These are phyloP conservation scores for Axinella damicornis DNA, from an alignment of 37 sponge, comb jelly and placozoan genomes.

Conservation along the genomic window DNA sequence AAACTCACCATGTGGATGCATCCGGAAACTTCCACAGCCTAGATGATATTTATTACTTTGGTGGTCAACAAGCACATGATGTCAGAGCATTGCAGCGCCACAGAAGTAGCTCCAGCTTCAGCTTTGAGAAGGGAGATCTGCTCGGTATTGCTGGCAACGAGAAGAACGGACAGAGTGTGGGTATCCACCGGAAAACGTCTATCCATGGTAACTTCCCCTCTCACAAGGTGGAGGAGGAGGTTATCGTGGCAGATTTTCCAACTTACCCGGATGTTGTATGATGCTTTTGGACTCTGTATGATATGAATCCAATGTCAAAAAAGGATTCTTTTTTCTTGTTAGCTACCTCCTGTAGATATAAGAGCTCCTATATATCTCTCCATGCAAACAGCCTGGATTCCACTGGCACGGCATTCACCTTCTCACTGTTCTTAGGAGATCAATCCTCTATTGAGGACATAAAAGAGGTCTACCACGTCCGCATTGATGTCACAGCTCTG, in stretches of 20 bases:
- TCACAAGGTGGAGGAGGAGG: conserved; percentile 79
- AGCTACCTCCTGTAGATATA: no score
- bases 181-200: conserved; percentile 19
- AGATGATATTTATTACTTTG: conserved; percentile 91
- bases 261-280: conserved; percentile 46
- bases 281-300: not conserved
- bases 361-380: no score
- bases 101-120: conserved; percentile 11
- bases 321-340: no score
- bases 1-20: conserved; percentile 80
- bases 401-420: no score
- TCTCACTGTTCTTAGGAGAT: no score
- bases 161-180: conserved; percentile 73
- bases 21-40: conserved; percentile 72
- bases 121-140: conserved; percentile 66
- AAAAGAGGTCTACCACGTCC: no score
- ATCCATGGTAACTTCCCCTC: conserved; percentile 63
- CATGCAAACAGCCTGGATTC: no score
- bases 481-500: no score
- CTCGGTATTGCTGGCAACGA: conserved; percentile 82
- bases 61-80: conserved; percentile 77
- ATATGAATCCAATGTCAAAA: no score
- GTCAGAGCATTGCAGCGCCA: conserved; percentile 42
- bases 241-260: conserved; percentile 62
- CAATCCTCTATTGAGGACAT: no score